These are phyloP conservation scores for Scaptomyza polygonia DNA, from an alignment of 2,888 invertebrate species.

Conservation along the genomic window DNA sequence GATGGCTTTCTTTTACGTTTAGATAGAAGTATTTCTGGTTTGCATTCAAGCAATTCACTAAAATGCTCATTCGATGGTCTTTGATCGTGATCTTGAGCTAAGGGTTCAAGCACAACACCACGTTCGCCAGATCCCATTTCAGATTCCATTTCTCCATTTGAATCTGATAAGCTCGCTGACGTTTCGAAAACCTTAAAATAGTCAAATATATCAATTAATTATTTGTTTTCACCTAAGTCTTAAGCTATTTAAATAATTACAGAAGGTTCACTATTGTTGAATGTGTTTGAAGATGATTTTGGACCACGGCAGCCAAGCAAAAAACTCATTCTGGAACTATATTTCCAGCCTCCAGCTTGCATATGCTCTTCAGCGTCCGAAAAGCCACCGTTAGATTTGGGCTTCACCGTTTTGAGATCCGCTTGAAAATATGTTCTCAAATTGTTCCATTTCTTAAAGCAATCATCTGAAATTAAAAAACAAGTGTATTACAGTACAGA, in stretches of 20 bases:
- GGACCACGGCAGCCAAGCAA: slow-evolving; percentile 17
- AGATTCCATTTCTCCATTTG: slow-evolving; percentile 32
- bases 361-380: slow-evolving; percentile 25
- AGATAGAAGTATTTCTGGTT: not conserved
- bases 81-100: slow-evolving; percentile 14
- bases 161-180: slow-evolving; percentile 28
- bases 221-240: not conserved
- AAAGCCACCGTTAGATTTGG: slow-evolving; percentile 9
- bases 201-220: not conserved
- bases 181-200: slow-evolving; percentile 28
- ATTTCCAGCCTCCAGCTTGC: slow-evolving; percentile 32
- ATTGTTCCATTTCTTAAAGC: slow-evolving; percentile 44
- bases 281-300: slow-evolving; percentile 4
- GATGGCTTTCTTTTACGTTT: slow-evolving; percentile 19
- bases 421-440: slow-evolving; percentile 37
- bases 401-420: slow-evolving; percentile 28
- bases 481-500: not conserved
- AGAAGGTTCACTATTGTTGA: slow-evolving; percentile 15
- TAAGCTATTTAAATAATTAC: slow-evolving; percentile 5
- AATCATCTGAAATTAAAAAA: slow-evolving; percentile 20
- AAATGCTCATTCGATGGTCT: slow-evolving; percentile 5
- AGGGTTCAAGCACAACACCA: slow-evolving; percentile 1
- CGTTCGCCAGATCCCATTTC: slow-evolving; percentile 29
- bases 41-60: slow-evolving; percentile 13
- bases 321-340: slow-evolving; percentile 40